Percentiles rank a stretch among this genome's conserved stretches.
phyloP scores from a whole-genome alignment of 37 sponge, comb jelly and placozoan species.

The Dysidea cf. avara region DNA sequence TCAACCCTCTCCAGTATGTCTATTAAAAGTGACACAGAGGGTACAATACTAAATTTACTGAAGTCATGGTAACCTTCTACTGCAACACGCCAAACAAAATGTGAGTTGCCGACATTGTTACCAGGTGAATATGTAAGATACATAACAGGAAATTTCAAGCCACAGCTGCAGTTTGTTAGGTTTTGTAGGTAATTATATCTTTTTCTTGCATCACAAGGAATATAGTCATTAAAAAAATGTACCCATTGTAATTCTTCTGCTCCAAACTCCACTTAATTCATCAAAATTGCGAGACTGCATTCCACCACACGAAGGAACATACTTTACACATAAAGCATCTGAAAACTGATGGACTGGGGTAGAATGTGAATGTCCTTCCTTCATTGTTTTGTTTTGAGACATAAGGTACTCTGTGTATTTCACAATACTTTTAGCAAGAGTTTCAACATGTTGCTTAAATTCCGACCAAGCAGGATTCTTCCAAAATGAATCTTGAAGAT shows the following conservation, averaged over 20 bases:
- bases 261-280: not conserved
- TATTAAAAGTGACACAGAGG: too few species aligned
- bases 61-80: too few species aligned
- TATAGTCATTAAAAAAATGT: conserved; percentile 4
- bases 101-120: conserved; percentile 2
- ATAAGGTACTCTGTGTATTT: conserved; percentile 37
- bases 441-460: conserved; percentile 9
- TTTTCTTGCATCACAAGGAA: conserved; percentile 1
- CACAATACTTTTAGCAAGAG: not conserved
- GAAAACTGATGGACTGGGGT: conserved; percentile 12
- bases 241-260: too few species aligned
- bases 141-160: conserved; percentile 6
- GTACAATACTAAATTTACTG: too few species aligned
- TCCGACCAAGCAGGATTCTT: not conserved
- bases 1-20: too few species aligned
- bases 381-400: conserved; percentile 27
- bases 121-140: conserved; percentile 1
- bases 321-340: not conserved
- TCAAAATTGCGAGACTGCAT: not conserved
- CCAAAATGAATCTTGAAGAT: conserved; percentile 1
- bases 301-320: not conserved
- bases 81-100: conserved; percentile 57
- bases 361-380: not conserved
- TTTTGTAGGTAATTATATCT: conserved; percentile 19
- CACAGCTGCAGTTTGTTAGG: not conserved